Conservation (phyloP, 2,113 vertebrate species). For the Ictalurus furcatus region DNA sequence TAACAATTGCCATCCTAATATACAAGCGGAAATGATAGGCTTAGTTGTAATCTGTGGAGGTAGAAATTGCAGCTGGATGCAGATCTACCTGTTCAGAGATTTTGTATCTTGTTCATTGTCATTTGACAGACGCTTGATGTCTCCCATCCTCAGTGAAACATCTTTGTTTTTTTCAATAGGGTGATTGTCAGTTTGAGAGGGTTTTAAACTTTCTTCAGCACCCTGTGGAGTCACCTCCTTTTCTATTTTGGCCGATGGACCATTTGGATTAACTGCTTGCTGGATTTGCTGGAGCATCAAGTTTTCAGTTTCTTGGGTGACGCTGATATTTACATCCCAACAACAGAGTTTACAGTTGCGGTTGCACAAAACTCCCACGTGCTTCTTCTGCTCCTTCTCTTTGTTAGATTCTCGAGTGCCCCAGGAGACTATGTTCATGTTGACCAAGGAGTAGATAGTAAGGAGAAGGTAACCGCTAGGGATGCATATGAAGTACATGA, state of each 20-base stretch:
- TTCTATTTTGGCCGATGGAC: neutral
- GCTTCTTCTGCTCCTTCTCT: conserved; percentile 59
- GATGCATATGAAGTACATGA: conserved; percentile 82
- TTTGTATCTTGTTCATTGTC: conserved; percentile 26
- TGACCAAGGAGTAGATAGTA: conserved; percentile 80
- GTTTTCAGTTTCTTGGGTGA: conserved; percentile 72
- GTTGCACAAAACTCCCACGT: conserved; percentile 65
- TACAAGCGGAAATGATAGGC: neutral
- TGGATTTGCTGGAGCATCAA: conserved; percentile 68
- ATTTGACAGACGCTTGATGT: neutral
- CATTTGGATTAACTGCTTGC: conserved; percentile 48
- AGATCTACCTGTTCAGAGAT: conserved; percentile 48
- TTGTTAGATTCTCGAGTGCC: conserved; percentile 77
- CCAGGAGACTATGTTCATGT: conserved; percentile 81
- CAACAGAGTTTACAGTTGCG: conserved; percentile 72
- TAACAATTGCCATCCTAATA: neutral
- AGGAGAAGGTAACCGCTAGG: conserved; percentile 80
- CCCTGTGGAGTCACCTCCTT: neutral
- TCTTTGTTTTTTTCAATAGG: neutral
- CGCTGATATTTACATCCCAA: conserved; percentile 74
- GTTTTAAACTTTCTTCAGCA: neutral
- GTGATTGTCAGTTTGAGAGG: neutral
- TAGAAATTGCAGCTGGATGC: no score
- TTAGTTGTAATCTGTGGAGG: neutral
- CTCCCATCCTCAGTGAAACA: neutral